Evolutionary conservation across 2,113 vertebrate species (phyloP).

Genomic region (Thunnus maccoyii): DNA sequence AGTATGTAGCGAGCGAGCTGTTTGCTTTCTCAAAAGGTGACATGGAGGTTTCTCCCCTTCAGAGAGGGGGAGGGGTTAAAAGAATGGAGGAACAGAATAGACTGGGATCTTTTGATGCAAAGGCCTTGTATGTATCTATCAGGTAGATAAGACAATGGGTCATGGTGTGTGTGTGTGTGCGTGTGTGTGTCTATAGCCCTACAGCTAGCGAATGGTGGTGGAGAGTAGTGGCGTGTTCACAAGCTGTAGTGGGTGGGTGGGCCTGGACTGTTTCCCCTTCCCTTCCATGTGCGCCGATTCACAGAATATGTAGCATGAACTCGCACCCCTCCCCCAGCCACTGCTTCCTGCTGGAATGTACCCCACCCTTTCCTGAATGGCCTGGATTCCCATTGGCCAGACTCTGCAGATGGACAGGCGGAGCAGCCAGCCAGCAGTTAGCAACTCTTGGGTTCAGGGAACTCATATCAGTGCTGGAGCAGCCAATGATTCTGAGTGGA

Average conservation of each 20-base stretch:
- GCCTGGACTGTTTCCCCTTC: conserved; percentile 66
- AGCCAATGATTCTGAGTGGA: conserved; percentile 72
- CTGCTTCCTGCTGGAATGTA: conserved; percentile 82
- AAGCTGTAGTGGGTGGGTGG: conserved; percentile 70
- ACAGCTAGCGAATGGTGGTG: conserved; percentile 7
- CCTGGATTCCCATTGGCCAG: conserved; percentile 80
- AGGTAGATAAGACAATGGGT: conserved; percentile 59
- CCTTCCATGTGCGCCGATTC: conserved; percentile 77
- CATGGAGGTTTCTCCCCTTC: conserved; percentile 41
- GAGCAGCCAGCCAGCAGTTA: conserved; percentile 58
- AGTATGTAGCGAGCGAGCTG: conserved; percentile 52
- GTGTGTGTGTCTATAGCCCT: neutral
- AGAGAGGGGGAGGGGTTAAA: conserved; percentile 27
- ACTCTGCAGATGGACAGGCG: conserved; percentile 47
- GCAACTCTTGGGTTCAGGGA: conserved; percentile 58
- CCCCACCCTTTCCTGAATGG: conserved; percentile 85
- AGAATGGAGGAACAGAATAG: conserved; percentile 30
- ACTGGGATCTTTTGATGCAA: conserved; percentile 56
- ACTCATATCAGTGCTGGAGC: conserved; percentile 49
- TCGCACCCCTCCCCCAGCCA: conserved; percentile 71
- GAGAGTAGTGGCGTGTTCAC: conserved; percentile 58
- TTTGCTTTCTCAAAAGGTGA: conserved; percentile 63
- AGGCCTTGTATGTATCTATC: conserved; percentile 69
- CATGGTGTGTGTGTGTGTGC: conserved; percentile 8
- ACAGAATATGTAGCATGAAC: conserved; percentile 85